Percentiles rank a stretch among this genome's conserved stretches.
Evolutionary conservation across 2,113 vertebrate species (phyloP).

Genomic region (Acinonyx jubatus): DNA sequence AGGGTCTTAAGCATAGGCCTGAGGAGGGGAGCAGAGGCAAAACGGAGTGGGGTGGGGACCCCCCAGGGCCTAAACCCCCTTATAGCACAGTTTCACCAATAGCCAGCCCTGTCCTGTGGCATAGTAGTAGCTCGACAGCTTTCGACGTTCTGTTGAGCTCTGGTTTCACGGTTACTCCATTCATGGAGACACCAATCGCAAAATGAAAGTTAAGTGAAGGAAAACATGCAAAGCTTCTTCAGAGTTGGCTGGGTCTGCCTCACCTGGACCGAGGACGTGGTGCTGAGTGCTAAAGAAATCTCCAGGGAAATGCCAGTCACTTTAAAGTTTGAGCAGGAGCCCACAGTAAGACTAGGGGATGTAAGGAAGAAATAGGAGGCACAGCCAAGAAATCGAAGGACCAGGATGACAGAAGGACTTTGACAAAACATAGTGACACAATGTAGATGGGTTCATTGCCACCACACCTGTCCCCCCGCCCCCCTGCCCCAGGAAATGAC

Average conservation of each 20-base stretch:
- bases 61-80: too few species aligned
- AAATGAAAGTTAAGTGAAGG: neutral
- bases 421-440: slow-evolving; percentile 35
- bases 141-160: neutral
- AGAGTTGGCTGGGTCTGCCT: neutral
- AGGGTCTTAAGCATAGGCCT: neutral
- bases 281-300: neutral
- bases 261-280: neutral
- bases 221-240: neutral
- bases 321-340: neutral
- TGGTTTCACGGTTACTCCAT: neutral
- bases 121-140: accelerated
- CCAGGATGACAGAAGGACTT: neutral
- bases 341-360: neutral
- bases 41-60: accelerated
- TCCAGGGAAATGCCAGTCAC: neutral
- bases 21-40: neutral
- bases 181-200: neutral
- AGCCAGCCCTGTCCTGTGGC: neutral
- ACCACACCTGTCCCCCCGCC: neutral
- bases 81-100: neutral
- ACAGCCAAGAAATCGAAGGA: neutral
- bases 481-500: neutral
- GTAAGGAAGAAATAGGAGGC: neutral
- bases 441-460: neutral